Percentiles rank a stretch among this genome's conserved stretches.
phyloP scores from a whole-genome alignment of 2,113 vertebrate genomes.

The Ahaetulla prasina region DNA sequence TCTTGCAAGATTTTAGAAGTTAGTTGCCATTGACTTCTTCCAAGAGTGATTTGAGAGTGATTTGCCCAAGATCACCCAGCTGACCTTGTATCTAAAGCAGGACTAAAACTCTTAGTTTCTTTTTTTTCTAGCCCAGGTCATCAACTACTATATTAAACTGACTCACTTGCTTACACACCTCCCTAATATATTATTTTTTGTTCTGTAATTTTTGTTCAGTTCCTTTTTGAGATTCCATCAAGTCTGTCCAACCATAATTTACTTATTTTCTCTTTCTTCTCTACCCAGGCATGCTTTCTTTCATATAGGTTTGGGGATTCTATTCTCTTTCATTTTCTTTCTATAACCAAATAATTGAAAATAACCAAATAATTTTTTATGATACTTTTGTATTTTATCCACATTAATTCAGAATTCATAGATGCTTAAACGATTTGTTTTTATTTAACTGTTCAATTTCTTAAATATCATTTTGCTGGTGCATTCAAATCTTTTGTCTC shows the following conservation, averaged over 20 bases:
- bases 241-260: not conserved
- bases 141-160: not conserved
- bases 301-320: not conserved
- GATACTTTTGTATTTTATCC: not conserved
- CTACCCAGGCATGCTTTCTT: not conserved
- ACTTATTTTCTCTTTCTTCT: not conserved
- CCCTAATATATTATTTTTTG: not conserved
- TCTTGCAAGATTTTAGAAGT: not conserved
- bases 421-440: not conserved
- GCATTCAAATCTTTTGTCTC: not conserved
- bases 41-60: not conserved
- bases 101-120: not conserved
- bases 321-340: not conserved
- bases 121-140: not conserved
- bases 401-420: not conserved
- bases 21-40: not conserved
- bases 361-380: not conserved
- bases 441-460: not conserved
- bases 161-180: not conserved
- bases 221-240: not conserved
- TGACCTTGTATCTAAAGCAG: not conserved
- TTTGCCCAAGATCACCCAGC: not conserved
- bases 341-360: not conserved
- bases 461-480: not conserved
- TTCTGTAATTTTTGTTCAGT: not conserved